Evolutionary conservation across 2,888 invertebrate species (phyloP).

Genomic region (Dynastes grantii): DNA sequence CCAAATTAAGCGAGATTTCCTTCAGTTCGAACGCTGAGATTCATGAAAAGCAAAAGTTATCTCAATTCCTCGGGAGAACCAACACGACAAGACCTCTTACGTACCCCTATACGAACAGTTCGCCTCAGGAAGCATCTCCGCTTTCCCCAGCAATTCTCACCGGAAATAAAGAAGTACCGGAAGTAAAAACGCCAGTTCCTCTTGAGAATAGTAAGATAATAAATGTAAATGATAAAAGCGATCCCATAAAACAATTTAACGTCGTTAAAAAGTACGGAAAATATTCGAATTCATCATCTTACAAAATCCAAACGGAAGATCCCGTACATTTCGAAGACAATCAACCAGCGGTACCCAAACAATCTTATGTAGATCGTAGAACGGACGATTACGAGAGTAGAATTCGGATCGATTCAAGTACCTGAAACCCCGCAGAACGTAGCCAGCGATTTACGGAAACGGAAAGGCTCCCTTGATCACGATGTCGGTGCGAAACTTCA

Average conservation of each 20-base stretch:
- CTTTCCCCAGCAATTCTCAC: not conserved
- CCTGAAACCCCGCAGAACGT: conserved; percentile 46
- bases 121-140: conserved; percentile 12
- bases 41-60: conserved; percentile 59
- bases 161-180: conserved; percentile 21
- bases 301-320: conserved; percentile 1
- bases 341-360: conserved; percentile 19
- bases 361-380: conserved; percentile 20
- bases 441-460: conserved; percentile 49
- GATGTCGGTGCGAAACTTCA: conserved; percentile 58
- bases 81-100: conserved; percentile 79
- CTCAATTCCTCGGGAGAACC: conserved; percentile 64
- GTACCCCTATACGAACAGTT: conserved; percentile 75
- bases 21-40: conserved; percentile 51
- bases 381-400: conserved; percentile 29
- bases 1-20: conserved; percentile 53
- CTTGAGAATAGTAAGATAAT: conserved; percentile 10
- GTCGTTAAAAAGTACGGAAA: conserved; percentile 63
- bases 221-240: conserved; percentile 11
- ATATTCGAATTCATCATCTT: conserved; percentile 16
- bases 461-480: conserved; percentile 48
- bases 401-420: conserved; percentile 28
- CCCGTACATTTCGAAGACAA: conserved; percentile 20
- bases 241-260: conserved; percentile 67
- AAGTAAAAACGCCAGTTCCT: conserved; percentile 33